Percentiles rank a stretch among this genome's conserved stretches.
phyloP scores from a whole-genome alignment of 2,113 vertebrate species.

The Canis aureus region DNA sequence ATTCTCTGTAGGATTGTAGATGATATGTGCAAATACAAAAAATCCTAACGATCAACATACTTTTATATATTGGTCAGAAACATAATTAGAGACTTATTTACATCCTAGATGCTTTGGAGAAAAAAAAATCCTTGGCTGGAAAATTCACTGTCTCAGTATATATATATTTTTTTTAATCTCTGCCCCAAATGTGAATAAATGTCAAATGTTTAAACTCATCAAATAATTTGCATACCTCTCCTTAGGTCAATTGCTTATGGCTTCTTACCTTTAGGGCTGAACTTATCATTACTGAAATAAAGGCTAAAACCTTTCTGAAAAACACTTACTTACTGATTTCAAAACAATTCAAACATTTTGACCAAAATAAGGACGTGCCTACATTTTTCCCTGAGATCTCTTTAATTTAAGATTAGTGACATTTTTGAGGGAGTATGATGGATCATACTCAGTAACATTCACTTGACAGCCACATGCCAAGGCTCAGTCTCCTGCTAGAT shows the following conservation, averaged over 20 bases:
- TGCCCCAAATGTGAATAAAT: background rate
- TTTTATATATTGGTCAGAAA: background rate
- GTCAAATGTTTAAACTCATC: conserved; percentile 25
- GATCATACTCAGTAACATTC: background rate
- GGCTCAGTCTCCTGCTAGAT: background rate
- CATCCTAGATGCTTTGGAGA: background rate
- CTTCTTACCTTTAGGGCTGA: background rate
- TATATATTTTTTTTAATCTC: background rate
- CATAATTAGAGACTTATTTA: background rate
- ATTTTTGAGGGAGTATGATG: background rate
- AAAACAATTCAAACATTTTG: background rate
- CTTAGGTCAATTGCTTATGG: background rate
- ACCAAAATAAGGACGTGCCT: background rate
- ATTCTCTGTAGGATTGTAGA: conserved; percentile 23
- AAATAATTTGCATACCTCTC: conserved; percentile 22
- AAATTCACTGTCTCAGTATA: background rate
- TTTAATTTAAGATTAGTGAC: background rate
- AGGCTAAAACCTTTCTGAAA: background rate
- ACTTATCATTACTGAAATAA: background rate
- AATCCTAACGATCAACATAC: background rate
- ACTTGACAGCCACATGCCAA: background rate
- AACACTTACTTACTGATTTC: background rate
- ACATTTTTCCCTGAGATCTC: background rate
- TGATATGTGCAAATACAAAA: background rate
- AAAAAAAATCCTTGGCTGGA: background rate